Conservation (phyloP, 1,140 invertebrate species). For the Tribolium madens region DNA sequence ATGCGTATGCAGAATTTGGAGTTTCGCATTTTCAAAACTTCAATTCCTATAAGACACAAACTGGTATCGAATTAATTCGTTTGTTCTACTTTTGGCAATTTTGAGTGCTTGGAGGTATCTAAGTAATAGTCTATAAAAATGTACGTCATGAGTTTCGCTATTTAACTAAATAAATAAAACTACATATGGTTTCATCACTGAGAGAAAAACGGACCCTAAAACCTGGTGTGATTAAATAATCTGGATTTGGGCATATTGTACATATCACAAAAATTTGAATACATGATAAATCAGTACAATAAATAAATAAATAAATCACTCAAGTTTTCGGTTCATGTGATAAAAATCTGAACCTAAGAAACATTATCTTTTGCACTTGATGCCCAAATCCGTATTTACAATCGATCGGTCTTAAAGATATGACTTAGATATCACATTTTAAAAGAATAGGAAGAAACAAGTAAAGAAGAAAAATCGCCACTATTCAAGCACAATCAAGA, state of each 20-base stretch:
- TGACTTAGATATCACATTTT: constrained; percentile 44
- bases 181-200: background rate
- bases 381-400: background rate
- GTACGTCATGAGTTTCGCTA: constrained; percentile 13
- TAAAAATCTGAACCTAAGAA: too few species aligned
- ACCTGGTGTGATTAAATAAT: background rate
- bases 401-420: constrained; percentile 33
- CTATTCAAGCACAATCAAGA: constrained; percentile 1
- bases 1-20: constrained; percentile 12
- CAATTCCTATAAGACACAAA: constrained; percentile 41
- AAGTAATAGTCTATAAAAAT: constrained; percentile 1
- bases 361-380: background rate
- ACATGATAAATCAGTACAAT: too few species aligned
- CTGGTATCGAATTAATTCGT: background rate
- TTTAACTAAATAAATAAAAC: constrained; percentile 13
- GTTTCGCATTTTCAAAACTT: constrained; percentile 1
- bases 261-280: background rate
- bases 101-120: background rate
- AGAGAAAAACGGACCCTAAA: background rate
- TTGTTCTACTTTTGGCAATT: constrained; percentile 1
- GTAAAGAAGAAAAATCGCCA: background rate
- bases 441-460: constrained; percentile 17
- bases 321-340: background rate
- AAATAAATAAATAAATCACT: background rate
- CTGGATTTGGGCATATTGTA: background rate